These are phyloP conservation scores for Megathymus violae DNA, from an alignment of 1,140 invertebrate genomes.

Conservation along the genomic window DNA sequence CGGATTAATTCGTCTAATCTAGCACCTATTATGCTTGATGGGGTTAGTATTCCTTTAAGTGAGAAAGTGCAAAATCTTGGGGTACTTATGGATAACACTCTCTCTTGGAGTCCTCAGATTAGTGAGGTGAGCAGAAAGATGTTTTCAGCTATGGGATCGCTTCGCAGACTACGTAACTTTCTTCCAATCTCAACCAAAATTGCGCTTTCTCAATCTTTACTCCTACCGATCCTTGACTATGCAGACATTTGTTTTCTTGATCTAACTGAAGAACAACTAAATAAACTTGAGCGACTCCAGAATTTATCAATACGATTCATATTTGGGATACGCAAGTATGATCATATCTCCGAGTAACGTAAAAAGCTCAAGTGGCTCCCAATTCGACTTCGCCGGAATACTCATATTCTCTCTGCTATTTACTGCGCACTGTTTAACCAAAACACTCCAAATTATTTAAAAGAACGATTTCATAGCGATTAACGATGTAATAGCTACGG, in stretches of 20 bases:
- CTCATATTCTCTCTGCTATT: neutral
- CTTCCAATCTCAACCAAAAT: slow-evolving; percentile 30
- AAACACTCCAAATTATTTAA: too few relatives aligned
- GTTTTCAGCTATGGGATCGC: slow-evolving; percentile 17
- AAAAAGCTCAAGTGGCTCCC: neutral
- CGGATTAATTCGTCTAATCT: slow-evolving; percentile 8
- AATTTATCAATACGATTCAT: slow-evolving; percentile 30
- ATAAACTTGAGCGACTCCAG: slow-evolving; percentile 38
- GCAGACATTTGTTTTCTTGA: slow-evolving; percentile 36
- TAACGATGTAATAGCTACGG: too few relatives aligned
- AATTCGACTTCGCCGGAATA: neutral
- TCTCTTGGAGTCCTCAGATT: slow-evolving; percentile 33
- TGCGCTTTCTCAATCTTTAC: slow-evolving; percentile 29
- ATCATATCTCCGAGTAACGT: too few relatives aligned
- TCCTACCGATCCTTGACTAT: slow-evolving; percentile 34
- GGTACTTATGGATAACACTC: too few relatives aligned
- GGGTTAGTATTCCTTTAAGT: too few relatives aligned
- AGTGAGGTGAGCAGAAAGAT: slow-evolving; percentile 29
- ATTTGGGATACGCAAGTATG: neutral
- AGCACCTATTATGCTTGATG: too few relatives aligned
- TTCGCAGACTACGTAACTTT: slow-evolving; percentile 27
- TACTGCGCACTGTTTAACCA: too few relatives aligned
- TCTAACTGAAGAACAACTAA: slow-evolving; percentile 15
- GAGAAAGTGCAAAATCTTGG: too few relatives aligned
- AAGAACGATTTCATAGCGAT: too few relatives aligned